Evolutionary conservation across 2,888 invertebrate genomes (phyloP).

Genomic region (Sesamia inferens): DNA sequence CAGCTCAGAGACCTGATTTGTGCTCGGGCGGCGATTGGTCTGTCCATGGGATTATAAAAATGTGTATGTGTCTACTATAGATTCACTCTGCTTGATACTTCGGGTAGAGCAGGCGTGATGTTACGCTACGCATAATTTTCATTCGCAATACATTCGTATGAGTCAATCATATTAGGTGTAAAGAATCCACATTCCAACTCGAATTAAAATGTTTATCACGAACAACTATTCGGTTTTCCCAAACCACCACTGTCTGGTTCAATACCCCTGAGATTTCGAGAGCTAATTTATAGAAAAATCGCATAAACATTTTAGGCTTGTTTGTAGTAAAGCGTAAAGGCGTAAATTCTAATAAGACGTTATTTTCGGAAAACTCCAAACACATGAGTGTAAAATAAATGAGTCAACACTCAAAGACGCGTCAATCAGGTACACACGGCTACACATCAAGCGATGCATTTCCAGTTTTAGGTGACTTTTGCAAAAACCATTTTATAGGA

Average conservation of each 20-base stretch:
- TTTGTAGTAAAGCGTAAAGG: constrained; percentile 41
- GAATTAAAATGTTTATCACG: constrained; percentile 77
- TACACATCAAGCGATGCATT: too few relatives aligned
- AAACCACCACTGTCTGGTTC: constrained; percentile 67
- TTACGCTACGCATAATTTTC: constrained; percentile 15
- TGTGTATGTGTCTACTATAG: neutral
- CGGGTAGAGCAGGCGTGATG: neutral
- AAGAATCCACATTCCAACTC: constrained; percentile 62
- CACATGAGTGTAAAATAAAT: constrained; percentile 24
- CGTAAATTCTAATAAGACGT: constrained; percentile 39
- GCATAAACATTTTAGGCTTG: constrained; percentile 47
- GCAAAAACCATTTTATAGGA: too few relatives aligned
- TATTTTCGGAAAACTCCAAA: constrained; percentile 41
- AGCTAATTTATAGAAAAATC: constrained; percentile 50
- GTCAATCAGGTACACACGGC: neutral
- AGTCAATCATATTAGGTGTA: constrained; percentile 53
- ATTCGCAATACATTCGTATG: constrained; percentile 36
- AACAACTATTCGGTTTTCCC: constrained; percentile 72
- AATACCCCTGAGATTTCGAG: constrained; percentile 56
- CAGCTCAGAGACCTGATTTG: too few relatives aligned
- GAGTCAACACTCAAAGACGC: constrained; percentile 21
- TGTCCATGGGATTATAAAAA: neutral
- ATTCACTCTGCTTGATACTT: neutral
- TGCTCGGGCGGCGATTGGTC: neutral
- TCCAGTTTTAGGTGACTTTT: too few relatives aligned